Conservation (phyloP, 2,888 invertebrate species). For the Lymantria dispar region DNA sequence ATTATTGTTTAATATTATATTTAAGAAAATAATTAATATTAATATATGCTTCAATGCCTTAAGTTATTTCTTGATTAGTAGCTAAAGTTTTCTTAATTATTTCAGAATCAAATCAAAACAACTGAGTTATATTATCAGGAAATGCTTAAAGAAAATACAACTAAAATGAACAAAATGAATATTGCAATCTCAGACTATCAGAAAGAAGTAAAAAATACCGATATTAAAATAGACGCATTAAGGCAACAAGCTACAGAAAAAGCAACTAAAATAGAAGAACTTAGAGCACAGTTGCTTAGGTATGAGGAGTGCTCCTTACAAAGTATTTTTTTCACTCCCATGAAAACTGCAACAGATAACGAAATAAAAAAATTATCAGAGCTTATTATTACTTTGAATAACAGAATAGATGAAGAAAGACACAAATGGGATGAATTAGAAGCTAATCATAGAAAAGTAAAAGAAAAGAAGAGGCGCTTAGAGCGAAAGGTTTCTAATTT, state of each 20-base stretch:
- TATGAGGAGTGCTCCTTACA: conserved; percentile 75
- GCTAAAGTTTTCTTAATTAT: too few species aligned
- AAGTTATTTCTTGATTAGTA: too few species aligned
- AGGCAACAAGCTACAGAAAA: conserved; percentile 72
- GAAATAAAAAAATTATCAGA: conserved; percentile 84
- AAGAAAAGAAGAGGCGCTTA: conserved; percentile 73
- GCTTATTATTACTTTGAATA: conserved; percentile 79
- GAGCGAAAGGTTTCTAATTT: conserved; percentile 50
- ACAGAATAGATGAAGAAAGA: conserved; percentile 82
- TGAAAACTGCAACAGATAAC: conserved; percentile 83
- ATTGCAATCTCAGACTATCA: conserved; percentile 63
- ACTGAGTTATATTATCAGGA: conserved; percentile 74
- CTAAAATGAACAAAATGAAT: conserved; percentile 74
- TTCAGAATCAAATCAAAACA: conserved; percentile 76
- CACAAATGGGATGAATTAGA: conserved; percentile 83
- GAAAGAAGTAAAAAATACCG: conserved; percentile 71
- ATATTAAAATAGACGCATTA: conserved; percentile 75
- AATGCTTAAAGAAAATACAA: conserved; percentile 69
- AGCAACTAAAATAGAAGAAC: conserved; percentile 69
- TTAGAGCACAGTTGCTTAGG: conserved; percentile 66
- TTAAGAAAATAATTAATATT: too few species aligned
- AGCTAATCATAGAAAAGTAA: conserved; percentile 74
- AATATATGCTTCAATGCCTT: background rate
- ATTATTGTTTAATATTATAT: too few species aligned
- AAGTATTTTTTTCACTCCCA: conserved; percentile 74